Evolutionary conservation across 2,797 vertebrate species (phyloP).

Genomic region (Coluber constrictor): DNA sequence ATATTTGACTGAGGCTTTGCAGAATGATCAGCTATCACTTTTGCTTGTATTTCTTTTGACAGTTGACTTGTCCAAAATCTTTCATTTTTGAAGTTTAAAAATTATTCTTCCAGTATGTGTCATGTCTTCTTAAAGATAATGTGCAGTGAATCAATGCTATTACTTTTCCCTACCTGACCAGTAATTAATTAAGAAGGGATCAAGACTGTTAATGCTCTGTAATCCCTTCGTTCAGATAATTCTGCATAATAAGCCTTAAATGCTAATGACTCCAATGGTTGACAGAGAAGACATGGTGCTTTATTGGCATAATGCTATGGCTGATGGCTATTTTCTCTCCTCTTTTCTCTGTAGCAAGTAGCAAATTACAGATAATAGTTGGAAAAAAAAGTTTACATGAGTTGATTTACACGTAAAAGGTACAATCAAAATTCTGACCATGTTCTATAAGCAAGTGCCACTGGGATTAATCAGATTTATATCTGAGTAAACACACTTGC

Average conservation of each 20-base stretch:
- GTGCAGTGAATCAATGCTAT: slow-evolving; percentile 11
- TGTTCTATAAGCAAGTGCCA: neutral
- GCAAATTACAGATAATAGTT: neutral
- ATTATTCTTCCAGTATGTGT: neutral
- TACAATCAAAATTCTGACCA: neutral
- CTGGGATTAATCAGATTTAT: slow-evolving; percentile 1
- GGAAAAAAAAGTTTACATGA: neutral
- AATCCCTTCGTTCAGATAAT: slow-evolving; percentile 63
- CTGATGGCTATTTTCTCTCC: neutral
- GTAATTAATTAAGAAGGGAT: slow-evolving; percentile 70
- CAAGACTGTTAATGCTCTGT: slow-evolving; percentile 61
- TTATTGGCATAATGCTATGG: neutral
- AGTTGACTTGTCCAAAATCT: neutral
- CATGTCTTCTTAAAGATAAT: slow-evolving; percentile 32
- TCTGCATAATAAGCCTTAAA: slow-evolving; percentile 66
- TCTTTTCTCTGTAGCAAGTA: neutral
- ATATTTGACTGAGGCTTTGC: too few species aligned
- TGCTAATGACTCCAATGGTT: slow-evolving; percentile 10
- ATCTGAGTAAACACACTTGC: neutral
- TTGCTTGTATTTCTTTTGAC: neutral
- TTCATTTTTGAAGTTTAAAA: neutral
- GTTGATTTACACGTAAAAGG: neutral
- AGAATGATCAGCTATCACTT: neutral
- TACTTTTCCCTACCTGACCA: slow-evolving; percentile 53
- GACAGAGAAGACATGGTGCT: neutral